Evolutionary conservation across 1,140 invertebrate species (phyloP), one percentile per base, ranked within the genome.

Genomic region (Elysia chlorotica): DNA sequence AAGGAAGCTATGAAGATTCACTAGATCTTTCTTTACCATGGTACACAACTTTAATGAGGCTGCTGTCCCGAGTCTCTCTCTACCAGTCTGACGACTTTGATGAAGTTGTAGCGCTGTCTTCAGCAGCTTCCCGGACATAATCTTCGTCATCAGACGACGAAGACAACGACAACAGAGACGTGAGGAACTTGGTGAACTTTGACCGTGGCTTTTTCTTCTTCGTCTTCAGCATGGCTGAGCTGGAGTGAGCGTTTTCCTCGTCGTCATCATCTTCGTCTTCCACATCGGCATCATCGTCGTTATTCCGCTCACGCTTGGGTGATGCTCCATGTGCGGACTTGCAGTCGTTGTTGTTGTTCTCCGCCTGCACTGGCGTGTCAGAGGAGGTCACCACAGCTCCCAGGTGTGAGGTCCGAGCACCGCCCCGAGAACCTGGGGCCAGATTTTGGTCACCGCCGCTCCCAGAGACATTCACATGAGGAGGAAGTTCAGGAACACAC

Each of bases 121-220:
- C 17, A 23, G 23, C 25, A 54, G 38, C 30, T n/a, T n/a, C n/a
- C n/a, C n/a, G n/a, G n/a, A n/a, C n/a, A n/a, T n/a, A n/a, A 25
- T 67, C 62, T 2, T 73, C 69, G 2, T 75, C 73, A 2, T 70
- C 70, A n/a, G 65, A 54, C 0, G 73, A 75, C 10, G 73, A 75
- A 0, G 73, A 75, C 57, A 75, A 48, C 19, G 76, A 78, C 53
- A 77, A 59, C 37, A 77, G 63, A 0, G 76, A 77, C n/a, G 76
- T 72, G 25, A 77, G 71, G 41, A 77, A 77, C 48, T 73, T 71
- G 36, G 67, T 74, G 10, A 77, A 38, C 35, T 68, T 70, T 25
- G 73, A 71, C 19, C 65, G 41, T 0, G 72, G 76, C 33, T 74
- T 76, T 21, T 71, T 72, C 21, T 66, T 70, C 25, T 63, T 68